Base-by-base conservation (phyloP, 2,113 vertebrate species). In the Turnix velox region DNA sequence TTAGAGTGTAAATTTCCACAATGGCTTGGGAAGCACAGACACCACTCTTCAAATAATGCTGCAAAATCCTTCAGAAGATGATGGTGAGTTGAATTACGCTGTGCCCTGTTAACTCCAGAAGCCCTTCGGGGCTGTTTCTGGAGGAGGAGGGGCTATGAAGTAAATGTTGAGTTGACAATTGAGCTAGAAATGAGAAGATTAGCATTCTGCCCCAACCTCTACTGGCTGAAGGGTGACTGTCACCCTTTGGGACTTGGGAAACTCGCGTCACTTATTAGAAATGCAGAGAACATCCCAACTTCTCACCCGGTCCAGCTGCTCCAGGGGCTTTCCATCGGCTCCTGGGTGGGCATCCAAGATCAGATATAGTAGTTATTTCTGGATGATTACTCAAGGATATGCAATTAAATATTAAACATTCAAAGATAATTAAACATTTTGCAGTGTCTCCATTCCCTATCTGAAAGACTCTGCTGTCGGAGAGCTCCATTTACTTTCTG, bases 261-360 rank as follows among this genome's bases (percentile, higher is more conserved):
- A 31, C 37, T 15, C 15, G 6, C 1, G 1, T 4, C 42, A 40
- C 14, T 31, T 23, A 8, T 43, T 18, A 45, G 43, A 31, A 45
- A 22, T 22, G 61, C 52, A 19, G 18, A 42, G 33, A 37, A 16
- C 5, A 43, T 30, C 4, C 1, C 17, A 51, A 4, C 20, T 46
- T 35, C 24, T 10, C 23, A 8, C 14, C 20, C 2, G 2, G 28
- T 39, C 68, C 40, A 3, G 48, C 18, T 46, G 39, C 48, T 2
- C 1, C 58, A 12, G 40, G 48, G 24, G 30, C 40, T 22, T 1
- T 2, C 49, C 2, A 3, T 33, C 0, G 1, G 51, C 40, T 37
- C 10, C 31, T 14, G 54, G 48, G 37, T 10, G 1, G 54, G 31
- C 0, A 2, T 2, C 40, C 2, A 3, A 22, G 13, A 39, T 20